Base-by-base conservation (phyloP, 1,140 invertebrate genomes). In the Heliconius eleuchia region DNA sequence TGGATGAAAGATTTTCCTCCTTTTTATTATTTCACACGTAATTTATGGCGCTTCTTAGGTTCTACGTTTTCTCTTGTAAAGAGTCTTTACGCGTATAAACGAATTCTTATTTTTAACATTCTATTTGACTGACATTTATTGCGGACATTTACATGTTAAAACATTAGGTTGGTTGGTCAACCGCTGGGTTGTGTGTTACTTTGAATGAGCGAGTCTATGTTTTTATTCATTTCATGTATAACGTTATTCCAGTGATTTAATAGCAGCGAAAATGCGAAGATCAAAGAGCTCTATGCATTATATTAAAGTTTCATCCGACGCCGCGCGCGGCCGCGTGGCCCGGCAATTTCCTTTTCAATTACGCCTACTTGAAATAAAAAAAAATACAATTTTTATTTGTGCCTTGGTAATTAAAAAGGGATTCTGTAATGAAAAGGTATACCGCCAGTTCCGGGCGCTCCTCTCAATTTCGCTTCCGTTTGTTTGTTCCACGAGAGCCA, bases 341-440 rank as follows among this genome's bases (percentile, higher is more conserved):
- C 88, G 86, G 90, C 88, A 93, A 93, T 93, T 94, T 93, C 93
- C 93, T 93, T 92, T 94, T 94, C 92, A 93, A 94, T 94, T 94
- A 92, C 90, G 89, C 85, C 91, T 92, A 91, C 91, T 94, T 93
- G 92, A 91, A 92, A 92, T 93, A 91, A 94, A 93, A 52, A 34
- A 76, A 93, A 93, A 93, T 91, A 94, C 90, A 93, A 92, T 94
- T 94, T 92, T 94, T 93, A 92, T 94, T 92, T 91, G 88, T 88
- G 87, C 86, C 87, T 88, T 90, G 91, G 92, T 92, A 94, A 94
- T 94, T 94, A 94, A 94, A 94, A 92, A 91, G 92, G 92, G 92
- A 92, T 94, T 92, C 87, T 90, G 89, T 93, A 94, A 93, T 94
- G 90, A 94, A 93, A 94, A 93, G 92, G 92, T 94, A 93, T 92